Percentiles rank a stretch among this genome's conserved stretches.
Conservation (phyloP, 2,888 invertebrate species). For the Rotaria magnacalcarata region DNA sequence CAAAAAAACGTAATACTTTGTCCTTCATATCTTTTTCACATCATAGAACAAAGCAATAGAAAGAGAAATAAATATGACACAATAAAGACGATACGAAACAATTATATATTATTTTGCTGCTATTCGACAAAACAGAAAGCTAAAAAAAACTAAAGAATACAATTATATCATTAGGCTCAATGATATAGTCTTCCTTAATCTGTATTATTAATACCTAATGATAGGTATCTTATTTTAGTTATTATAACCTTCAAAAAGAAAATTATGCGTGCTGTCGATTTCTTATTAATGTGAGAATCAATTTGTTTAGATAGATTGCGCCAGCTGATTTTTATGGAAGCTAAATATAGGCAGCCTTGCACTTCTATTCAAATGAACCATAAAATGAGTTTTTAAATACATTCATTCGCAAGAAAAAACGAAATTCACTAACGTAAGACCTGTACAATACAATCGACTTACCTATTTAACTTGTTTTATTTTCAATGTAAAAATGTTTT, state of each 20-base stretch:
- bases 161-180: neutral
- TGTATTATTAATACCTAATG: neutral
- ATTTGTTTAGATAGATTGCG: neutral
- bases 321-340: neutral
- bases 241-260: neutral
- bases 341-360: neutral
- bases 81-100: neutral
- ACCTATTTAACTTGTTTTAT: neutral
- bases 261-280: neutral
- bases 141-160: neutral
- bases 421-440: neutral
- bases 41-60: neutral
- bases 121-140: neutral
- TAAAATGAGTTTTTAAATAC: slow-evolving; percentile 6
- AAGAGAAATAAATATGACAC: neutral
- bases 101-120: neutral
- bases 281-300: neutral
- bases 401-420: neutral
- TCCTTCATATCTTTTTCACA: neutral
- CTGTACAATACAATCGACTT: neutral
- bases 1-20: neutral
- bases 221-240: neutral
- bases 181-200: no score
- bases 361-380: neutral
- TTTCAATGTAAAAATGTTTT: neutral